These are phyloP conservation scores for Cossypha polioptera DNA, from an alignment of 2,797 vertebrate species.

Conservation along the genomic window DNA sequence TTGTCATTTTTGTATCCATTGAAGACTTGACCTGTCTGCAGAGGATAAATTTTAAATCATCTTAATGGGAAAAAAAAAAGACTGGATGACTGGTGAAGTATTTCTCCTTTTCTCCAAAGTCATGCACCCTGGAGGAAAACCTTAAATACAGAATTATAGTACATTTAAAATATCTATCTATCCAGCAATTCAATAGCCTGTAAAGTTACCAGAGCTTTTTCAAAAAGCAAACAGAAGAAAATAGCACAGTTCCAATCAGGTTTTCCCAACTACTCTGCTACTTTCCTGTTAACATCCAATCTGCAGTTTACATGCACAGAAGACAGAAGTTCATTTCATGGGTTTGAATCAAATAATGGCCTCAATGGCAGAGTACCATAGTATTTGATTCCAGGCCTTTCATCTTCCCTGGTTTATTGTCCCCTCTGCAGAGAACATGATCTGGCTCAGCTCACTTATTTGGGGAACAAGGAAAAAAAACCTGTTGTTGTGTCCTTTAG, in stretches of 20 bases:
- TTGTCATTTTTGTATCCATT: not conserved
- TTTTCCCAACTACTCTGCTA: not conserved
- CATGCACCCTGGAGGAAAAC: not conserved
- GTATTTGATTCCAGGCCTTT: not conserved
- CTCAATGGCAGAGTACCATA: not conserved
- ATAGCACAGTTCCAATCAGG: not conserved
- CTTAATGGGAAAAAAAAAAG: too few relatives aligned
- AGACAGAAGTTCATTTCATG: not conserved
- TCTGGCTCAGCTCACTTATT: not conserved
- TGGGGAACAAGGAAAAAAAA: not conserved
- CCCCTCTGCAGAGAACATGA: not conserved
- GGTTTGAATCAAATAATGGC: not conserved
- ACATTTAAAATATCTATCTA: not conserved
- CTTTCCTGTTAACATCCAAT: not conserved
- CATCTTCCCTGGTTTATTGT: not conserved
- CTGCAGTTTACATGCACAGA: not conserved
- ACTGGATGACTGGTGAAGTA: not conserved
- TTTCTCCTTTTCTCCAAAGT: not conserved
- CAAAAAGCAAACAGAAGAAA: constrained; percentile 1
- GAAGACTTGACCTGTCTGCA: not conserved
- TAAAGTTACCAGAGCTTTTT: not conserved
- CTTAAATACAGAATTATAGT: not conserved
- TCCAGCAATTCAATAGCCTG: not conserved
- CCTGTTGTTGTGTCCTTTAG: not conserved
- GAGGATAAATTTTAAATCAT: not conserved